Percentiles rank a stretch among this genome's conserved stretches.
These are phyloP conservation scores for Trachelus tabidus DNA, from an alignment of 2,888 invertebrate genomes.

Conservation along the genomic window DNA sequence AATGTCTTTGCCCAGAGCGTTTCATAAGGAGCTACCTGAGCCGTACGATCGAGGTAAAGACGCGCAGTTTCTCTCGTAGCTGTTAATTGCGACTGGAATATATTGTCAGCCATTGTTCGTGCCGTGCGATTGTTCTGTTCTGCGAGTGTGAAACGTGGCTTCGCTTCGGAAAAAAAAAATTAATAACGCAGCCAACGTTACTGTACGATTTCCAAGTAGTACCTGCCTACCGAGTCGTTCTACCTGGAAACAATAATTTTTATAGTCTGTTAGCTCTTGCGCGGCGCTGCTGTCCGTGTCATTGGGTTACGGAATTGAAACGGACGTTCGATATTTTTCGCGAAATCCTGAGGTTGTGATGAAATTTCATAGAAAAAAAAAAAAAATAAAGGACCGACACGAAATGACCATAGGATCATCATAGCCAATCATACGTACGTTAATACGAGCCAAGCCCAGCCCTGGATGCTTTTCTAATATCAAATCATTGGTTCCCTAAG, in stretches of 20 bases:
- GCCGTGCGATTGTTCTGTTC: not conserved
- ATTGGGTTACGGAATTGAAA: not conserved
- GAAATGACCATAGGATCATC: not conserved
- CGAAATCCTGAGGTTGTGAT: not conserved
- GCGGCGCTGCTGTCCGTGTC: not conserved
- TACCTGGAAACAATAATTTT: not conserved
- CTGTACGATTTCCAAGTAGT: not conserved
- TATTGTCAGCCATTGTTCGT: not conserved
- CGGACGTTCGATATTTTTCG: not conserved
- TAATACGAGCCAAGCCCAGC: not conserved
- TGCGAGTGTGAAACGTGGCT: not conserved
- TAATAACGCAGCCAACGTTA: not conserved
- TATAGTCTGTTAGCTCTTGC: not conserved
- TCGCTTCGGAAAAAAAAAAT: not conserved
- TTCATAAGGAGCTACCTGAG: conserved; percentile 46
- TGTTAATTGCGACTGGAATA: not conserved
- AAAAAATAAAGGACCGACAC: not conserved
- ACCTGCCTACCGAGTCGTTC: not conserved
- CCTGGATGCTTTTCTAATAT: not conserved
- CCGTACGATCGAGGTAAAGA: conserved; percentile 2
- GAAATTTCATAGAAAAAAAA: not conserved
- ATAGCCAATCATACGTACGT: not conserved
- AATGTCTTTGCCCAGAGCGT: conserved; percentile 65
- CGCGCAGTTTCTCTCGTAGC: not conserved
- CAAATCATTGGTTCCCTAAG: not conserved